A percentile compares a stretch with the other conserved stretches of the same genome.
Conservation (phyloP, 2,113 vertebrate genomes). For the Dipodomys ordii region DNA sequence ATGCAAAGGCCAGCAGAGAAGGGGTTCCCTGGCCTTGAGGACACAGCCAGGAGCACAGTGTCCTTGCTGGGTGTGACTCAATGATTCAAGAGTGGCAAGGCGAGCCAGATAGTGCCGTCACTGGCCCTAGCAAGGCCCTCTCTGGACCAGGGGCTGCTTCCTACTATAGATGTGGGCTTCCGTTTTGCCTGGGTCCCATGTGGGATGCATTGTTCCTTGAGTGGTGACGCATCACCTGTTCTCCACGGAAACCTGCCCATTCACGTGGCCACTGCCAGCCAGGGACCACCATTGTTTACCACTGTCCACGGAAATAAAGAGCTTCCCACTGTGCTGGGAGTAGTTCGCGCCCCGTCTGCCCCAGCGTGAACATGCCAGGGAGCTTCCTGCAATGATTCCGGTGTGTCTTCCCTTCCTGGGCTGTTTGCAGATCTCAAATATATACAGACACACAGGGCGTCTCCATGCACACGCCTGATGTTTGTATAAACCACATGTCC, state of each 20-base stretch:
- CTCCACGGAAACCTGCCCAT: slow-evolving; percentile 25
- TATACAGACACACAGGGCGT: not conserved
- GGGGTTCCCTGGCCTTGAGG: not conserved
- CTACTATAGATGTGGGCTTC: slow-evolving; percentile 43
- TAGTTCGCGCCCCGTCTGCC: fast-evolving
- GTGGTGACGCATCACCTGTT: slow-evolving; percentile 57
- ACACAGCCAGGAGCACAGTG: not conserved
- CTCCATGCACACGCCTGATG: fast-evolving
- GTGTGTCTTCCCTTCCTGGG: not conserved
- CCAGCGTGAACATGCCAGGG: not conserved
- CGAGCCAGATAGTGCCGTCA: not conserved
- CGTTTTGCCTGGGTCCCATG: not conserved
- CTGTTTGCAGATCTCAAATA: not conserved
- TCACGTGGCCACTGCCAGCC: not conserved
- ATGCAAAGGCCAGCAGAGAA: not conserved
- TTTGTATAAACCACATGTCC: fast-evolving
- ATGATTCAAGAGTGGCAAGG: not conserved
- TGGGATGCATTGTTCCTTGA: slow-evolving; percentile 61
- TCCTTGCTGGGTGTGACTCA: not conserved
- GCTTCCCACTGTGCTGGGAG: not conserved
- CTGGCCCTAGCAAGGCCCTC: slow-evolving; percentile 26
- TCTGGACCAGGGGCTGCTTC: slow-evolving; percentile 40
- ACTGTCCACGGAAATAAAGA: not conserved
- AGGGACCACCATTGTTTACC: slow-evolving; percentile 55
- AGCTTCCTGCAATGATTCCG: not conserved